Evolutionary conservation across 2,797 vertebrate species (phyloP), one percentile per base, ranked within the genome.

Genomic region (Enteromius argenteus): DNA sequence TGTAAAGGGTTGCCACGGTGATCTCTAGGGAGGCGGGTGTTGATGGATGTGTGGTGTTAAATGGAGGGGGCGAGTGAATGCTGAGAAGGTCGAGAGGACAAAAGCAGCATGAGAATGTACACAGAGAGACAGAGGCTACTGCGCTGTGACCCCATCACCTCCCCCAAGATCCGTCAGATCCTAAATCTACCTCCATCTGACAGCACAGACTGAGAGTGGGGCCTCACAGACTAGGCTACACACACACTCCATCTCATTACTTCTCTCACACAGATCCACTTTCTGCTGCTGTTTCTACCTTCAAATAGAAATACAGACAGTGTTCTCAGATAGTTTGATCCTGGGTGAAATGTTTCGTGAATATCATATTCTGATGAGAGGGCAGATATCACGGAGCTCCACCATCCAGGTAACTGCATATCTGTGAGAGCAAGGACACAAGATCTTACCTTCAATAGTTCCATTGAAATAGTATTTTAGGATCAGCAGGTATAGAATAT

Each of bases 71-170:
- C 74, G 81, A 87, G 88, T 82, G 79, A 87, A 68, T 66, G 78
- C 69, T 64, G 86, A 81, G 72, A 79, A 88, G 86, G 82, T 83
- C 84, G 39, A 78, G 67, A 77, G 84, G 84, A 89, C 87, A 83
- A 86, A 86, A 73, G 68, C 83, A 87, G 84, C 85, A 89, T 90
- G 88, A 85, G 90, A 89, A 89, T 88, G 90, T 89, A 89, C 86
- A 88, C 87, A 88, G 51, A 62, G 51, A 53, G 17, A 60, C 66
- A 86, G 73, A 42, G 64, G 69, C 74, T 80, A 56, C 74, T 21
- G 51, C 71, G 21, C 71, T 58, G 14, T 56, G 51, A 75, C 73
- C 49, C 80, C 68, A 35, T 73, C 77, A 83, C 83, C 60, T 74
- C 62, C 76, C 49, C 60, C 44, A 74, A 72, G 21, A 79, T 60